Evolutionary conservation across 92 coral and sea anemone genomes (phyloP).

Genomic region (Virgularia gustaviana): DNA sequence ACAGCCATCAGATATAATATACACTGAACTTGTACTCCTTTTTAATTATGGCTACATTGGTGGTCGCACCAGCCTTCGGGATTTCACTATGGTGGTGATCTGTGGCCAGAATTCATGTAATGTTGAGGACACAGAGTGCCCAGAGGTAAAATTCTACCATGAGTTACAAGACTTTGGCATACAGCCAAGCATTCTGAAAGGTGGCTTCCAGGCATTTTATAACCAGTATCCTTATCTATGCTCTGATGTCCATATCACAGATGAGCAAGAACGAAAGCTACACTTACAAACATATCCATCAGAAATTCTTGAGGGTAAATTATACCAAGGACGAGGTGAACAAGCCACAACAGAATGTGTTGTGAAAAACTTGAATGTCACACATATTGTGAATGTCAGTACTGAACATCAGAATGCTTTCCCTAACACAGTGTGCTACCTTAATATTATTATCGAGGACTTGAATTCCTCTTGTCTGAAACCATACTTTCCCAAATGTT

Average conservation of each 20-base stretch:
- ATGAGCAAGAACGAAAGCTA: constrained; percentile 57
- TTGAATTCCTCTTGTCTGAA: constrained; percentile 74
- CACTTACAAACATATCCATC: constrained; percentile 69
- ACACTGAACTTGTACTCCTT: constrained; percentile 57
- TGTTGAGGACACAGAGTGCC: constrained; percentile 13
- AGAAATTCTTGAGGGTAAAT: constrained; percentile 64
- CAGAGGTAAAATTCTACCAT: constrained; percentile 62
- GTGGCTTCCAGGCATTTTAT: constrained; percentile 70
- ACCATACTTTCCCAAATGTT: constrained; percentile 64
- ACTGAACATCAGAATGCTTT: constrained; percentile 82
- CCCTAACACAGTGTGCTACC: constrained; percentile 73
- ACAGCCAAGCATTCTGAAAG: constrained; percentile 60
- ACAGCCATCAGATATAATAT: constrained; percentile 51
- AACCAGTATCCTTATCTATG: constrained; percentile 76
- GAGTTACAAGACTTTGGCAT: constrained; percentile 66
- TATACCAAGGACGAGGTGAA: constrained; percentile 89
- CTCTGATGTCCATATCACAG: constrained; percentile 53
- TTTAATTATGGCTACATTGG: constrained; percentile 56
- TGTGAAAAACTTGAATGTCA: constrained; percentile 64
- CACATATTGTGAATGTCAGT: constrained; percentile 80
- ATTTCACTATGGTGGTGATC: constrained; percentile 71
- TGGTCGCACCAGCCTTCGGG: constrained; percentile 51
- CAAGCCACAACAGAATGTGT: constrained; percentile 77
- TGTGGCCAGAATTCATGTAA: constrained; percentile 64
- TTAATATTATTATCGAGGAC: constrained; percentile 84